Evolutionary conservation across 2,888 invertebrate species (phyloP).

Genomic region (Melangyna quadrimaculata): DNA sequence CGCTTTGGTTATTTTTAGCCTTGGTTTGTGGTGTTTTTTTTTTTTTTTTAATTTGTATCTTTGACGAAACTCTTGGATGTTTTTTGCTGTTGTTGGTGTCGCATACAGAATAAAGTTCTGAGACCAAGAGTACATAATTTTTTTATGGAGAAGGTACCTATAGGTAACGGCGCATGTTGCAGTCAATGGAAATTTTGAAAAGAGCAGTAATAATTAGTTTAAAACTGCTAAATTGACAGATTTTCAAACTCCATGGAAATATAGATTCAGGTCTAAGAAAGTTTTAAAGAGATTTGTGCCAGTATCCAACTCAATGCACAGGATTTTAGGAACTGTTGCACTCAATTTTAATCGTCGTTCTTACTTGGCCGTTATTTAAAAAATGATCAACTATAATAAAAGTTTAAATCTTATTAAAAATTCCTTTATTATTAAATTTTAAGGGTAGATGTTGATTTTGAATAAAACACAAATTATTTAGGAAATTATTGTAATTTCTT

Average conservation of each 20-base stretch:
- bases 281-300: too few species aligned
- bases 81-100: not conserved
- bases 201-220: not conserved
- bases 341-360: too few species aligned
- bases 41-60: constrained; percentile 14
- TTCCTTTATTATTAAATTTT: too few species aligned
- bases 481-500: too few species aligned
- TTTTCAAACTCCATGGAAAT: not conserved
- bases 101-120: not conserved
- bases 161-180: not conserved
- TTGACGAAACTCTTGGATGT: constrained; percentile 9
- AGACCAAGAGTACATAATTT: not conserved
- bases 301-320: too few species aligned
- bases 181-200: not conserved
- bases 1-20: constrained; percentile 66
- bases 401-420: too few species aligned
- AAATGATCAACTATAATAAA: too few species aligned
- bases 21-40: constrained; percentile 27
- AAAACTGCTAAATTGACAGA: not conserved
- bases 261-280: too few species aligned
- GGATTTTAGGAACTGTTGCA: too few species aligned
- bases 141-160: not conserved
- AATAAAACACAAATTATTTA: too few species aligned
- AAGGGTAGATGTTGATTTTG: too few species aligned
- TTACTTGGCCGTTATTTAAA: too few species aligned